Evolutionary conservation across 2,113 vertebrate genomes (phyloP).

Genomic region (Aegithalos caudatus): DNA sequence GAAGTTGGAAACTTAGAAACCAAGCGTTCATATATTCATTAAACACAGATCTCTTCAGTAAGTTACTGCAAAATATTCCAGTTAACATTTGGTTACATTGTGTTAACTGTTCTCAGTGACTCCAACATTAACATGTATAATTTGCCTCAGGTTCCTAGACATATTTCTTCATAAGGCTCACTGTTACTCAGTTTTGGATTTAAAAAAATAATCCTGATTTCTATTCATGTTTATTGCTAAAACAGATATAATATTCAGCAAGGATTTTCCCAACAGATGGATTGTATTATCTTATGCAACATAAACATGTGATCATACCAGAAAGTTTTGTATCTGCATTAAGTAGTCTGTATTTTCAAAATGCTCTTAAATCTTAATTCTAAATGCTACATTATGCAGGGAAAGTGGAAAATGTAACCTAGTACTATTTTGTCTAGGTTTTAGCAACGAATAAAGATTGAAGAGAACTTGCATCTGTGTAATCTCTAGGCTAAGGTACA

Average conservation of each 20-base stretch:
- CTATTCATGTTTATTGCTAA: not conserved
- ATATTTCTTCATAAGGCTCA: not conserved
- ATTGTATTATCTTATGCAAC: not conserved
- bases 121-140: not conserved
- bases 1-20: conserved; percentile 16
- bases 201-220: not conserved
- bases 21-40: not conserved
- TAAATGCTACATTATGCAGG: not conserved
- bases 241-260: not conserved
- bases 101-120: conserved; percentile 10
- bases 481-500: not conserved
- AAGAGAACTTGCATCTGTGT: not conserved
- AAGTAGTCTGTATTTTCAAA: not conserved
- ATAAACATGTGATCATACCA: not conserved
- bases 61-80: not conserved
- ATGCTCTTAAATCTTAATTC: not conserved
- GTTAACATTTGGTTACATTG: conserved; percentile 15
- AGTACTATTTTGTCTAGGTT: not conserved
- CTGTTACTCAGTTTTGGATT: not conserved
- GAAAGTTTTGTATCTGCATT: conserved; percentile 1
- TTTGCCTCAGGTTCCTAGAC: not conserved
- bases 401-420: not conserved
- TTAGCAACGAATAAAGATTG: not conserved
- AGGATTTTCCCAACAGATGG: conserved; percentile 28
- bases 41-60: not conserved